Evolutionary conservation across 1,140 invertebrate species (phyloP).

Genomic region (Trichonephila inaurata): DNA sequence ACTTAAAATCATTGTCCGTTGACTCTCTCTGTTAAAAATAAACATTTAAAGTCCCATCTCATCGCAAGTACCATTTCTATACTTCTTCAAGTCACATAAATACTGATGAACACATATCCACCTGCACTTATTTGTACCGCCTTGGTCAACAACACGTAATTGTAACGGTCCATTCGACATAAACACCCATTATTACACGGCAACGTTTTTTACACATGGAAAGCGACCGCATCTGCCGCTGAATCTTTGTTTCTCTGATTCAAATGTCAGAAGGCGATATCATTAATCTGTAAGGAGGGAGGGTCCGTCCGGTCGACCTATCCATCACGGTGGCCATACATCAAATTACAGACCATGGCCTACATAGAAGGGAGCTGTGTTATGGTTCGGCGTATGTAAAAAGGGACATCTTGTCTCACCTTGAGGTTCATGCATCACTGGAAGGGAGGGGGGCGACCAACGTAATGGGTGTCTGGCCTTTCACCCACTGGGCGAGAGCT

Average conservation of each 20-base stretch:
- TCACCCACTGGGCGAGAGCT: constrained; percentile 43
- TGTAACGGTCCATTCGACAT: constrained; percentile 40
- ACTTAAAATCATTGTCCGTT: too few species aligned
- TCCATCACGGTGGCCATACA: constrained; percentile 67
- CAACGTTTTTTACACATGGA: constrained; percentile 8
- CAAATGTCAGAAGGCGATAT: constrained; percentile 56
- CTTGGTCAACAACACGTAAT: constrained; percentile 59
- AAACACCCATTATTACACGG: constrained; percentile 25
- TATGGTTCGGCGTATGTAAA: constrained; percentile 38
- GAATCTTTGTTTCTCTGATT: constrained; percentile 57
- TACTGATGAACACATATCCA: neutral
- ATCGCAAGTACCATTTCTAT: neutral
- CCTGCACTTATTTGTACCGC: constrained; percentile 42
- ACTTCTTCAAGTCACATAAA: neutral
- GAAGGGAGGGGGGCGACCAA: constrained; percentile 35
- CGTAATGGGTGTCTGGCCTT: constrained; percentile 48
- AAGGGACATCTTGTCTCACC: constrained; percentile 67
- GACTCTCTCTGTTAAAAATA: too few species aligned
- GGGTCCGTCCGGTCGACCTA: constrained; percentile 30
- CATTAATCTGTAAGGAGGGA: constrained; percentile 67
- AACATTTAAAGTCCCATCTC: neutral
- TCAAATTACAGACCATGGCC: constrained; percentile 51
- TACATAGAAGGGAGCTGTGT: constrained; percentile 8
- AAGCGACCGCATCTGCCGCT: constrained; percentile 42
- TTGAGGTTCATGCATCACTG: constrained; percentile 69